Base-by-base conservation (phyloP, 2,888 invertebrate genomes). In the Seira ritae region DNA sequence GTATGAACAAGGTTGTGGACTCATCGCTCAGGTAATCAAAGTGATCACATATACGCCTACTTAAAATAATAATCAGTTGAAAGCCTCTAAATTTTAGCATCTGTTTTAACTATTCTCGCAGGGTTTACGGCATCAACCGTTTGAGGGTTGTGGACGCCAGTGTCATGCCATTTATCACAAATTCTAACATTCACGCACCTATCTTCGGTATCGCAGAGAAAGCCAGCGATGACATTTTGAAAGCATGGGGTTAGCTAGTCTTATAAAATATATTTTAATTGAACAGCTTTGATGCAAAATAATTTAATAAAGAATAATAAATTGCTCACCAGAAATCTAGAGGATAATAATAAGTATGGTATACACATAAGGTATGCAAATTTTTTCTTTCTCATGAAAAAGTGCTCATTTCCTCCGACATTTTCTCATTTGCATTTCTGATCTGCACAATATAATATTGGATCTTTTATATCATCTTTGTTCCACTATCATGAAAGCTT, bases 1-100 rank as follows among this genome's bases (percentile, higher is more conserved):
- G 23, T 15, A 84, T 84, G 83, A 65, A 60, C 1, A 42, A 65
- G 19, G 81, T 81, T 4, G 81, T 81, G 0, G 75, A 81, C 65
- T 75, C 81, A 17, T 70, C 69, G 20, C 24, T 80, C n/a, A 67
- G 19, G 19, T 31, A 17, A 22, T 67, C 4, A 66, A n/a, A n/a
- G n/a, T 60, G n/a, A n/a, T n/a, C n/a, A n/a, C 6, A 42, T 8
- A 42, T 42, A 12, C 42, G 12, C 6, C 42, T 42, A 42, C 6
- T 20, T 66, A 19, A 60, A 60, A 6, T 17, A 55, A 6, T 55
- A 55, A 15, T 55, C 2, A 19, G 3, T 55, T 55, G 55, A 55
- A 55, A 46, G 46, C 3, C n/a, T 55, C 55, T 46, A 55, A 55
- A 55, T 55, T 55, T 6, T 15, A 55, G 55, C 8, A 17, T 55